phyloP scores from a whole-genome alignment of 2,888 invertebrate species.

The Acleris literana region DNA sequence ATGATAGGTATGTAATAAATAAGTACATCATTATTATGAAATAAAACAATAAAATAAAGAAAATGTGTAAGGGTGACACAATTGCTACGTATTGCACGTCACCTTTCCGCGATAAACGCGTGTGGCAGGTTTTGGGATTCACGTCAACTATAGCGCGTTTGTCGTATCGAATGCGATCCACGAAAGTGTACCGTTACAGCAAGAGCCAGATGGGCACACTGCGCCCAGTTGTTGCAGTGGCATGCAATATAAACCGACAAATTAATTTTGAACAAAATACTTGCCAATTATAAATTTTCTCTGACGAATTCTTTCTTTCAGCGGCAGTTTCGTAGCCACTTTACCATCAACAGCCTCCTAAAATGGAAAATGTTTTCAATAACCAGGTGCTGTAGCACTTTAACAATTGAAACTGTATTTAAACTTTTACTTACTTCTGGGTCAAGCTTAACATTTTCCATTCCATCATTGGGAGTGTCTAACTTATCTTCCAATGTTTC shows the following conservation, averaged over 20 bases:
- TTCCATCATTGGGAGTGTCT: constrained; percentile 87
- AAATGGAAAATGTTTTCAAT: constrained; percentile 40
- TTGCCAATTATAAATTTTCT: constrained; percentile 87
- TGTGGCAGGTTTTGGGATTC: no score
- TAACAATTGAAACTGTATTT: background rate
- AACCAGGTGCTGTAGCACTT: constrained; percentile 5
- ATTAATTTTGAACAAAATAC: constrained; percentile 40
- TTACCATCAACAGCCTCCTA: constrained; percentile 83
- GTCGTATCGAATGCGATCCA: no score
- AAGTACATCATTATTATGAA: no score
- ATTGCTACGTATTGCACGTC: no score
- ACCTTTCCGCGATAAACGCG: no score
- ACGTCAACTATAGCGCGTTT: no score
- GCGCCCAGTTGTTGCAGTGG: background rate
- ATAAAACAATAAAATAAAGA: no score
- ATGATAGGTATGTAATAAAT: no score
- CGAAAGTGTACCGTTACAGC: no score
- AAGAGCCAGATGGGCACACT: constrained; percentile 4
- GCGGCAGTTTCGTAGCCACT: constrained; percentile 77
- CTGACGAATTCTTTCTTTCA: constrained; percentile 84
- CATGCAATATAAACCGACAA: background rate
- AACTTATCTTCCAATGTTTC: constrained; percentile 91
- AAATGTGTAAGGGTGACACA: no score
- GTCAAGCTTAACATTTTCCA: constrained; percentile 89
- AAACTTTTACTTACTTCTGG: constrained; percentile 63